These are phyloP conservation scores for Drosophila kambysellisi DNA, from an alignment of 2,888 invertebrate species.

Conservation along the genomic window DNA sequence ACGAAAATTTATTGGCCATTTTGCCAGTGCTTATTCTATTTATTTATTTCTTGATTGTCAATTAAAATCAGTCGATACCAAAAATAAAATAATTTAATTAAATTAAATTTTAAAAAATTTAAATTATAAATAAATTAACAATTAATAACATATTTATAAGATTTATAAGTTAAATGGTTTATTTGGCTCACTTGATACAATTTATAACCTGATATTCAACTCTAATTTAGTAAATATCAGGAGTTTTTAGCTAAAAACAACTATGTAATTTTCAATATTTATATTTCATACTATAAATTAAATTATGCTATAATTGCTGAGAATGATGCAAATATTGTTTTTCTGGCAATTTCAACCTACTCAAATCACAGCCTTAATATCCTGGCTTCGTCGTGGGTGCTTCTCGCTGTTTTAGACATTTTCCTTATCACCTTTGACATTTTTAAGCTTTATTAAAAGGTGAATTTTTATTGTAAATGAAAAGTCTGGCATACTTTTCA, in stretches of 20 bases:
- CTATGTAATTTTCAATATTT: background rate
- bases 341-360: background rate
- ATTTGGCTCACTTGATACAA: background rate
- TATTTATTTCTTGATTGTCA: too few relatives aligned
- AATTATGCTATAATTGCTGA: background rate
- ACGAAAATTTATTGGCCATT: background rate
- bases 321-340: background rate
- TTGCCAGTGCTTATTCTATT: background rate
- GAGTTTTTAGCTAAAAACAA: background rate
- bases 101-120: too few relatives aligned
- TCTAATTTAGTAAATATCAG: background rate
- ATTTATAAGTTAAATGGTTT: background rate
- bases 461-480: constrained; percentile 6
- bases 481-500: constrained; percentile 13
- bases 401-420: background rate
- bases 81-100: too few relatives aligned
- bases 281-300: background rate
- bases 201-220: background rate
- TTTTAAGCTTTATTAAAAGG: constrained; percentile 15
- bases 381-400: background rate
- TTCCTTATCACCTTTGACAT: background rate
- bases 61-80: too few relatives aligned
- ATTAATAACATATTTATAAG: too few relatives aligned
- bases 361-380: background rate
- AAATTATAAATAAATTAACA: too few relatives aligned